Evolutionary conservation across 53 echinoderm and acorn worm genomes (phyloP).

Genomic region (Actinopyga echinites): DNA sequence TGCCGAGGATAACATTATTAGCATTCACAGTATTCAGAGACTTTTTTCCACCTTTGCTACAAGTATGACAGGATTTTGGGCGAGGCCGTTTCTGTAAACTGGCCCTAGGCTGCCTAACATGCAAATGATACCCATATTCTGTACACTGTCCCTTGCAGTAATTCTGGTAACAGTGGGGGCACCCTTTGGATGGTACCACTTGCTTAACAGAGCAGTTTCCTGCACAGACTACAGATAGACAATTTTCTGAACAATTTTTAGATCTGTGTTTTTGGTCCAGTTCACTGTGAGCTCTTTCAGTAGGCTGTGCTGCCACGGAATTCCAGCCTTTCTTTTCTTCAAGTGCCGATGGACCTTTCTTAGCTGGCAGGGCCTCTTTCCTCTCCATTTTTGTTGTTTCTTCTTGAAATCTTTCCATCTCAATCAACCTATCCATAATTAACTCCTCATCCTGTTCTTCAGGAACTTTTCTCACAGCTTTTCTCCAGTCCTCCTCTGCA

Average conservation of each 20-base stretch:
- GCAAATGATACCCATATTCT: constrained; percentile 85
- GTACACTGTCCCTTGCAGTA: constrained; percentile 83
- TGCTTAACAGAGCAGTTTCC: constrained; percentile 73
- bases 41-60: constrained; percentile 48
- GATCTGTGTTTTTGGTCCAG: constrained; percentile 55
- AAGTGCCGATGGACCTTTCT: constrained; percentile 57
- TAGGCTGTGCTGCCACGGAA: constrained; percentile 67
- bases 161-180: constrained; percentile 67
- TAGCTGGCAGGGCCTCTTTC: constrained; percentile 41
- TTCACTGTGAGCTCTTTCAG: constrained; percentile 83
- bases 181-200: constrained; percentile 43
- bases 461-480: constrained; percentile 66
- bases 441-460: constrained; percentile 60
- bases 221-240: constrained; percentile 70
- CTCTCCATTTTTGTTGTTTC: constrained; percentile 81
- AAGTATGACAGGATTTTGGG: constrained; percentile 84
- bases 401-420: constrained; percentile 83
- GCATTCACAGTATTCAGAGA: constrained; percentile 66
- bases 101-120: constrained; percentile 64
- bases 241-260: constrained; percentile 75
- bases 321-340: constrained; percentile 90
- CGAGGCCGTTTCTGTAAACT: constrained; percentile 36
- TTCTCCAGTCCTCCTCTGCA: constrained; percentile 82
- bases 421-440: constrained; percentile 88
- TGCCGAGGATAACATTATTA: constrained; percentile 77